A percentile compares a stretch with the other conserved stretches of the same genome.
phyloP scores from a whole-genome alignment of 2,797 vertebrate genomes.

The Rhabdophis nuchalis region DNA sequence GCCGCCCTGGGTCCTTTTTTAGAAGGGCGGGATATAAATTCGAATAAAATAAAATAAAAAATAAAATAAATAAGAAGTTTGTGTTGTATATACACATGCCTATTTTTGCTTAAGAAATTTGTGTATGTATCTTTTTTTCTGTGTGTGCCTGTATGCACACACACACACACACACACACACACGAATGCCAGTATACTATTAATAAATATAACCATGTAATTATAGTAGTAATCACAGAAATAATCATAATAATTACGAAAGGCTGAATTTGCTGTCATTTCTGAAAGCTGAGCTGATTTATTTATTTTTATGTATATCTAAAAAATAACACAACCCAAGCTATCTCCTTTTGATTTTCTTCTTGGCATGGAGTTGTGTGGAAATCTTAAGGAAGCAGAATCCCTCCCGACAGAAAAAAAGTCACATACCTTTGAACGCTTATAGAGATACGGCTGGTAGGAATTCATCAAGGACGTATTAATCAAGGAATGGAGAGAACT shows the following conservation, averaged over 20 bases:
- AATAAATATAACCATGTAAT: neutral
- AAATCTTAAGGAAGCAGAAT: neutral
- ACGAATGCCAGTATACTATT: neutral
- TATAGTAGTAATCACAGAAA: neutral
- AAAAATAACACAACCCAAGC: neutral
- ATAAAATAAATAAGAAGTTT: too few species aligned
- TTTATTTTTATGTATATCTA: too few species aligned
- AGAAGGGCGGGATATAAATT: too few species aligned
- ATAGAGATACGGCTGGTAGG: neutral
- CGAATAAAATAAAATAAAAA: too few species aligned
- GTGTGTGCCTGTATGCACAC: neutral
- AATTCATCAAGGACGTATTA: neutral
- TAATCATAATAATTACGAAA: neutral
- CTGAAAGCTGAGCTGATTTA: neutral
- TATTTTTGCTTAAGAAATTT: neutral
- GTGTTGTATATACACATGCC: too few species aligned
- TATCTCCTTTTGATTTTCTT: neutral
- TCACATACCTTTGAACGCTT: neutral
- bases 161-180: too few species aligned
- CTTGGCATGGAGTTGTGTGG: neutral
- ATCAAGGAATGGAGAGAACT: neutral
- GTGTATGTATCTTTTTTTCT: neutral
- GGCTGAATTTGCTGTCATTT: neutral
- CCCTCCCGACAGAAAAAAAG: neutral
- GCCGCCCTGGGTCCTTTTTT: too few species aligned